A percentile compares a stretch with the other conserved stretches of the same genome.
These are phyloP conservation scores for Trachymyrmex septentrionalis DNA, from an alignment of 1,140 invertebrate genomes.

Conservation along the genomic window DNA sequence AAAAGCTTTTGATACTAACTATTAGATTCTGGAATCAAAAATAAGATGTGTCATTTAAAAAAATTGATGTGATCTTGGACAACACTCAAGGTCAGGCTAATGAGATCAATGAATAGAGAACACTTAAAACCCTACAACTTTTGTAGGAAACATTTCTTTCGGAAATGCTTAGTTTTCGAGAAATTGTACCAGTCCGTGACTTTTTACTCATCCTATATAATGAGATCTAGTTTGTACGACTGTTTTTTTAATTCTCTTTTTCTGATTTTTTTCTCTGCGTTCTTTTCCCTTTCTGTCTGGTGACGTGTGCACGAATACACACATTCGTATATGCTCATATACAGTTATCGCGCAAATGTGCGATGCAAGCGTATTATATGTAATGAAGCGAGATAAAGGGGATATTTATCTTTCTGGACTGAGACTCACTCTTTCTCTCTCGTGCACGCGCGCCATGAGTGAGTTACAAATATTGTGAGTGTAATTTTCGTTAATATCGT, in stretches of 20 bases:
- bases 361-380: slow-evolving; percentile 50
- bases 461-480: background rate
- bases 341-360: slow-evolving; percentile 43
- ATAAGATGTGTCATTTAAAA: no score
- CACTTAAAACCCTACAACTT: no score
- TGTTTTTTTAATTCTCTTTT: slow-evolving; percentile 3
- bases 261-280: no score
- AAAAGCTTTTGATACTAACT: no score
- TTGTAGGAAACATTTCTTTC: no score
- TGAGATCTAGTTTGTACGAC: background rate
- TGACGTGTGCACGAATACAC: slow-evolving; percentile 50
- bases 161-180: no score
- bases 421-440: no score
- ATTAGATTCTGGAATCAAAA: no score
- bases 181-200: no score
- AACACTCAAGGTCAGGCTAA: no score
- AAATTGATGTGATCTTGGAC: no score
- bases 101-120: no score
- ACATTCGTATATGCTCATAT: slow-evolving; percentile 27
- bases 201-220: background rate
- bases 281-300: background rate
- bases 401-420: slow-evolving; percentile 45
- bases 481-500: slow-evolving; percentile 9
- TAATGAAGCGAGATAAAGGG: slow-evolving; percentile 39
- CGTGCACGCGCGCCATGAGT: background rate